These are phyloP conservation scores for Lordiphosa clarofinis DNA, from an alignment of 1,140 invertebrate genomes.

Conservation along the genomic window DNA sequence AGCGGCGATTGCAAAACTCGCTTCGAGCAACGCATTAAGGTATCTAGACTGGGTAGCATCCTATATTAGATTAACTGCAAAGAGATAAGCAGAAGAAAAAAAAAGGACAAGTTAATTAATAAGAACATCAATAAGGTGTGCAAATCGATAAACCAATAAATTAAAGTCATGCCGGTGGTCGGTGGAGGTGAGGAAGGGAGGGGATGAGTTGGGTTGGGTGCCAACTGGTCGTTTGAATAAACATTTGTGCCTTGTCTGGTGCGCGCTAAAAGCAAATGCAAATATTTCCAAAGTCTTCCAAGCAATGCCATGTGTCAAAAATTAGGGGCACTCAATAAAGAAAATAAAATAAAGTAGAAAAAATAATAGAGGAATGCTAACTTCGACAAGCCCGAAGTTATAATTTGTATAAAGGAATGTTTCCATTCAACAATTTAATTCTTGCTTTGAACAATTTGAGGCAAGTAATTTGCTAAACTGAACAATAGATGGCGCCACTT, in stretches of 20 bases:
- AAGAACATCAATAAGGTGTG: constrained; percentile 31
- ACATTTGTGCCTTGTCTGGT: constrained; percentile 50
- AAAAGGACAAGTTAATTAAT: constrained; percentile 43
- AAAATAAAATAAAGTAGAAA: not conserved
- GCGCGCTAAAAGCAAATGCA: constrained; percentile 64
- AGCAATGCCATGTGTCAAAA: not conserved
- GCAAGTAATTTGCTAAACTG: no score
- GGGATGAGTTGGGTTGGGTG: not conserved
- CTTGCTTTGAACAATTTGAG: no score
- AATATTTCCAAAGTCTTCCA: constrained; percentile 36
- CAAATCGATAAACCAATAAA: constrained; percentile 25
- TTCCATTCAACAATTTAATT: no score
- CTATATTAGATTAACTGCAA: constrained; percentile 70
- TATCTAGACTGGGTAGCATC: constrained; percentile 76
- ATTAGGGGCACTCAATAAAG: constrained; percentile 17
- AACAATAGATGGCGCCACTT: no score
- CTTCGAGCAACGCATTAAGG: constrained; percentile 79
- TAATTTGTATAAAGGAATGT: no score
- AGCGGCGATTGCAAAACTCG: constrained; percentile 69
- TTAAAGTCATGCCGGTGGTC: constrained; percentile 1
- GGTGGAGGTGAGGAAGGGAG: not conserved
- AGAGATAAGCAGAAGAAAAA: constrained; percentile 6
- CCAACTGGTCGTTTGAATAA: constrained; percentile 54
- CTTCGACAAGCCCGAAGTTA: no score
- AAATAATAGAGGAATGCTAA: no score